Base-by-base conservation (phyloP, 2,888 invertebrate species). In the Drosophila prostipennis region DNA sequence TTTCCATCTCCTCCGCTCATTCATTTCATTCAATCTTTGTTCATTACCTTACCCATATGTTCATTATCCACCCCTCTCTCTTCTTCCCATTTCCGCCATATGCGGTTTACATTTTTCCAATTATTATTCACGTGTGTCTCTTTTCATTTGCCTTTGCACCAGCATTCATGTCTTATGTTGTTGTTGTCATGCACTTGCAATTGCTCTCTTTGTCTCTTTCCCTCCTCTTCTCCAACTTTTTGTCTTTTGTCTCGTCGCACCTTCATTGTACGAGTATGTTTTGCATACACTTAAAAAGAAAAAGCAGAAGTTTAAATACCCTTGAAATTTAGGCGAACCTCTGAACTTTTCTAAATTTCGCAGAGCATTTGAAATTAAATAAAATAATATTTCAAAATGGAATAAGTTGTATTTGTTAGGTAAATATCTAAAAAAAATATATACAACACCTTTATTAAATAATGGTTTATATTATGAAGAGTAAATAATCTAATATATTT, bases 101-200 rank as follows among this genome's bases (percentile, higher is more conserved):
- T 67, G 57, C 52, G 68, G 69, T 57, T 57, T 67, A 67, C 67
- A 69, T 53, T 52, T 48, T 26, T 67, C 61, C 57, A 74, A 74
- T 74, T 74, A 74, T 55, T 74, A 72, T 72, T 72, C 72, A 70
- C 70, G 61, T 61, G 61, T 69, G 57, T 68, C 71, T 72, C 57
- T 71, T 64, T 72, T 51, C 58, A 64, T 71, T 71, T 72, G 43
- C 67, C 65, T 57, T 46, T 64, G 23, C 53, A 49, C 56, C 63
- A 75, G 67, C 69, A 69, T 72, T 76, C 68, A 61, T 56, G n/a
- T 36, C 40, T 40, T 36, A 19, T 52, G 40, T 70, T 68, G 56
- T 61, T 72, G 39, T 56, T 70, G 73, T 46, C 43, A 52, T 77
- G 77, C 79, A 77, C 79, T 81, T 74, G 71, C 63, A 64, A 32